These are phyloP conservation scores for Alethe castanea DNA, from an alignment of 2,113 vertebrate genomes.

Conservation along the genomic window DNA sequence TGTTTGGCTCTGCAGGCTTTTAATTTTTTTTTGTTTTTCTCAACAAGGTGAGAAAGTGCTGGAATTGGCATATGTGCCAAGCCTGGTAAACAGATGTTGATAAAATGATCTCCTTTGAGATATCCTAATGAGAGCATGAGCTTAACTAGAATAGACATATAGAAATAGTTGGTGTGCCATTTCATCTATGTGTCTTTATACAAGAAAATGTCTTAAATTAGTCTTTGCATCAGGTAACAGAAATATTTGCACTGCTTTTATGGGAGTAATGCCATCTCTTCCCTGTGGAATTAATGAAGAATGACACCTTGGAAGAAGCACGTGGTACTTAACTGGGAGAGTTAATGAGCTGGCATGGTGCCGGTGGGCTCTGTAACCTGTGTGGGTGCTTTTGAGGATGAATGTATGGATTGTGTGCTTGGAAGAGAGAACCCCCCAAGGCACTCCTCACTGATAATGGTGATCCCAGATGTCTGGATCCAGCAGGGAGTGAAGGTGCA, in stretches of 20 bases:
- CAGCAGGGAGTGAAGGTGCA: background rate
- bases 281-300: background rate
- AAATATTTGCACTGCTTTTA: background rate
- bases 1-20: background rate
- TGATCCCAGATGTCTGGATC: background rate
- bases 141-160: background rate
- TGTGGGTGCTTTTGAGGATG: background rate
- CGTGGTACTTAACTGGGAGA: background rate
- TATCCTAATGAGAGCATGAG: background rate
- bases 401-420: background rate
- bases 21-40: background rate
- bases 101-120: background rate
- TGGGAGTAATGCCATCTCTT: background rate
- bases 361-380: background rate
- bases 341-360: background rate
- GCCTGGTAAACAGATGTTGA: background rate
- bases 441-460: background rate
- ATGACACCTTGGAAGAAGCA: background rate
- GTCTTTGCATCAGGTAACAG: background rate
- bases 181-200: background rate
- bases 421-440: background rate
- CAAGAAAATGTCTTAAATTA: background rate
- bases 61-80: background rate
- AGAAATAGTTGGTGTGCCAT: background rate
- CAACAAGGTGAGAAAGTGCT: background rate